Conservation (phyloP, 92 coral and sea anemone genomes). For the Epizoanthus illoricatus region DNA sequence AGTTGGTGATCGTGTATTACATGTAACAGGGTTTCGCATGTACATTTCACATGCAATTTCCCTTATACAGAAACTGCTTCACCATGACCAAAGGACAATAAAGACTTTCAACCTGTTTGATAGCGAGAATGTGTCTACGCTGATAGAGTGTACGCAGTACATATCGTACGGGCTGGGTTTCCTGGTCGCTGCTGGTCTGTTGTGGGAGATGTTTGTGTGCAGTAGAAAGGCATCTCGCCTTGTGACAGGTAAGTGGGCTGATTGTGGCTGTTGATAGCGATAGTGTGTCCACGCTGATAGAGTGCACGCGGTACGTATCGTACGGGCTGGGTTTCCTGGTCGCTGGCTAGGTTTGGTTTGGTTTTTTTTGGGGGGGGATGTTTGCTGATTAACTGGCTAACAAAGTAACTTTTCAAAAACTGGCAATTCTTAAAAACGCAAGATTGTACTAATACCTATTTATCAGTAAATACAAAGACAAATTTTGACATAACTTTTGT, state of each 20-base stretch:
- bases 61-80: conserved; percentile 9
- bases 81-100: background rate
- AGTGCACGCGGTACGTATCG: too few species aligned
- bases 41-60: background rate
- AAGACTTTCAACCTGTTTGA: conserved; percentile 26
- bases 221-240: too few species aligned
- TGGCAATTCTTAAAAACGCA: background rate
- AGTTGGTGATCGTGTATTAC: background rate
- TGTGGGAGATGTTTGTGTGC: conserved; percentile 8
- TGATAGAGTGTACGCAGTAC: background rate
- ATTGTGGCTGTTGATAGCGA: too few species aligned
- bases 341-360: conserved; percentile 4
- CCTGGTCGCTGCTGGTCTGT: conserved; percentile 8
- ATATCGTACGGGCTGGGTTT: background rate
- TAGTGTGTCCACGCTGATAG: too few species aligned
- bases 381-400: background rate
- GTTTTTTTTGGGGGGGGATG: conserved; percentile 9
- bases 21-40: background rate
- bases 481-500: too few species aligned
- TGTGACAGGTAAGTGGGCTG: too few species aligned
- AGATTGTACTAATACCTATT: background rate
- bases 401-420: background rate
- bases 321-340: background rate
- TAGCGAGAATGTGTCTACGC: background rate
- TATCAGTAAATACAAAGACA: background rate